Base-by-base conservation (phyloP, 2,888 invertebrate genomes). In the Enoplolaimus lenunculus region DNA sequence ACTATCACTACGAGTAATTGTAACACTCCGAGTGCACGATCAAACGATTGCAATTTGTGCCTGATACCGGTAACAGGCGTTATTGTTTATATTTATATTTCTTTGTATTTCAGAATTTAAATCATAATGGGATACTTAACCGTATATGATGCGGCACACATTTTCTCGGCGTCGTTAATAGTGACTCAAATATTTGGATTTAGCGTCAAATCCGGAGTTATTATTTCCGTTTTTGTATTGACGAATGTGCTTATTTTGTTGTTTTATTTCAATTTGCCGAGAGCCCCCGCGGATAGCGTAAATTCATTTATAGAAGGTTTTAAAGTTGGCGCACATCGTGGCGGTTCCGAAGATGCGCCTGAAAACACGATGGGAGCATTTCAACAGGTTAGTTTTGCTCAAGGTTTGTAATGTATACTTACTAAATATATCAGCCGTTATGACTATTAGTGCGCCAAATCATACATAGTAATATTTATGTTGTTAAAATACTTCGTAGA, bases 321-420 rank as follows among this genome's bases (percentile, higher is more conserved):
- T 45, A 45, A 70, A 30, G 86, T 87, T 64, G 86, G 89, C 71
- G 89, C 88, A 0, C 90, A 90, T 77, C 84, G 90, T 77, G 90
- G 89, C 1, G 88, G 87, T 16, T 87, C 86, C 1, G 82, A 87
- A 62, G 89, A 90, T 82, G 89, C 88, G 1, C 90, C 90, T 0
- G 90, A 90, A 81, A 90, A 90, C 80, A 89, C 88, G 74, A 79
- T 90, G 74, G 85, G 85, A 70, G 89, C 90, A 68, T 69, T 69
- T 60, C 62, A 31, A 26, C 26, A 29, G 62, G 35, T n/a, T n/a
- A n/a, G n/a, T n/a, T n/a, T n/a, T n/a, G 30, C 26, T 34, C 33
- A 67, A 26, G 7, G 33, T 30, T n/a, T n/a, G n/a, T n/a, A n/a
- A n/a, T n/a, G n/a, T n/a, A n/a, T n/a, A n/a, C n/a, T n/a, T n/a